Base-by-base conservation (phyloP, 2,888 invertebrate species). In the Vannuccia rotundouncinata region DNA sequence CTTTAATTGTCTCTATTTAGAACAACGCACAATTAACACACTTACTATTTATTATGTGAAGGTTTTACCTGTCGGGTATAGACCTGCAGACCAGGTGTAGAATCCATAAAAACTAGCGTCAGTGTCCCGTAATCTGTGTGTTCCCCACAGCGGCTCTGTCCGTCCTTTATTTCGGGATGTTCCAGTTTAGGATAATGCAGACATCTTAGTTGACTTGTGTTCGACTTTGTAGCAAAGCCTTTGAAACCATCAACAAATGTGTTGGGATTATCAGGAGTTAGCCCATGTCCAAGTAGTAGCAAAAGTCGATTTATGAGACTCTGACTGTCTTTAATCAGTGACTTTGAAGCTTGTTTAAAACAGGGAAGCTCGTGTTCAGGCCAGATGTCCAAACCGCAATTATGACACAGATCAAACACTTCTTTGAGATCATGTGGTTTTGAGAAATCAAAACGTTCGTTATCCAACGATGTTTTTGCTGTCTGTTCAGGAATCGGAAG, bases 71-170 rank as follows among this genome's bases (percentile, higher is more conserved):
- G 27, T 73, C 74, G 74, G 5, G 74, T 73, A 73, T 27, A 73
- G 5, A 92, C 91, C 90, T 91, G 86, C 10, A 82, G 28, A 0
- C 59, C 81, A 13, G 59, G 22, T 77, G 10, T 10, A n/a, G 29
- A 31, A 31, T 77, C n/a, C 28, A 31, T 31, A 2, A 17, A 80
- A 17, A 79, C 30, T 27, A 79, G 79, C 17, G 79, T 80, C 22
- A 79, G 28, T 25, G 30, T 29, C 13, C 29, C 79, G 45, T 80
- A 79, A 79, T 79, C 79, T 17, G 79, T 79, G 29, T 79, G 79
- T 0, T 79, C 79, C 29, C 79, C 79, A 22, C 79, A 79, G 27
- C 78, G 29, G 5, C 5, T 22, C 22, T n/a, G 45, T 77, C 77
- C 77, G n/a, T 22, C 25, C 10, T n/a, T 22, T 13, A 22, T 73